Conservation (phyloP, 2,797 vertebrate species). For the Acipenser transmontanus region DNA sequence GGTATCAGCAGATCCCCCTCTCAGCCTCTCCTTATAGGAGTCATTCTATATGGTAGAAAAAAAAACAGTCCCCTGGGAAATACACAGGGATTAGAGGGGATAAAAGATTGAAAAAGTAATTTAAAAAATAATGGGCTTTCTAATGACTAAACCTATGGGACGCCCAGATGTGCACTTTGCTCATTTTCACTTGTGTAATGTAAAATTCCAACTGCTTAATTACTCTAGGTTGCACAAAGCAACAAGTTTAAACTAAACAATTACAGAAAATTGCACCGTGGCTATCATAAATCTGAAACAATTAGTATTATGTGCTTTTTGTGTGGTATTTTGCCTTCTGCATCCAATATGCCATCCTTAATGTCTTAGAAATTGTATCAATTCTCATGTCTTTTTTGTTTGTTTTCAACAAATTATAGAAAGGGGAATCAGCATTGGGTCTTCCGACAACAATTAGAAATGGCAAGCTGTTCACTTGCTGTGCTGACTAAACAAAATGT, state of each 20-base stretch:
- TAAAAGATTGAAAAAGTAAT: slow-evolving; percentile 83
- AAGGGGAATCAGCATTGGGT: no score
- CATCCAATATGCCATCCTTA: slow-evolving; percentile 5
- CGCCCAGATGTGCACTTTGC: slow-evolving; percentile 81
- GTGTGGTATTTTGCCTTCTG: not conserved
- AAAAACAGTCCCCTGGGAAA: slow-evolving; percentile 71
- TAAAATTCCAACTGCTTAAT: slow-evolving; percentile 82
- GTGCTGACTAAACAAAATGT: no score
- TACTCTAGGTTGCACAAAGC: slow-evolving; percentile 75
- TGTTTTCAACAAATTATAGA: not conserved
- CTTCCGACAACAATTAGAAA: no score
- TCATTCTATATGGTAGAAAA: slow-evolving; percentile 63
- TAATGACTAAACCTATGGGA: slow-evolving; percentile 83
- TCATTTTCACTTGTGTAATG: slow-evolving; percentile 82
- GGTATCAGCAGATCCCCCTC: slow-evolving; percentile 52
- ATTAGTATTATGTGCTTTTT: slow-evolving; percentile 3
- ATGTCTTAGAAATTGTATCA: not conserved
- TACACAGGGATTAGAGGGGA: slow-evolving; percentile 75
- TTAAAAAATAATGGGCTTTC: slow-evolving; percentile 86
- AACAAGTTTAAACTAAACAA: slow-evolving; percentile 75
- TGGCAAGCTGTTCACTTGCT: no score
- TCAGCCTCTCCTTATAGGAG: slow-evolving; percentile 74
- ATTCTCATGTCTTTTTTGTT: not conserved
- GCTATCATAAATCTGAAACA: slow-evolving; percentile 37
- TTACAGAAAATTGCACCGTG: slow-evolving; percentile 52